A percentile compares a stretch with the other conserved stretches of the same genome.
phyloP scores from a whole-genome alignment of 2,113 vertebrate species.

The Egretta garzetta region DNA sequence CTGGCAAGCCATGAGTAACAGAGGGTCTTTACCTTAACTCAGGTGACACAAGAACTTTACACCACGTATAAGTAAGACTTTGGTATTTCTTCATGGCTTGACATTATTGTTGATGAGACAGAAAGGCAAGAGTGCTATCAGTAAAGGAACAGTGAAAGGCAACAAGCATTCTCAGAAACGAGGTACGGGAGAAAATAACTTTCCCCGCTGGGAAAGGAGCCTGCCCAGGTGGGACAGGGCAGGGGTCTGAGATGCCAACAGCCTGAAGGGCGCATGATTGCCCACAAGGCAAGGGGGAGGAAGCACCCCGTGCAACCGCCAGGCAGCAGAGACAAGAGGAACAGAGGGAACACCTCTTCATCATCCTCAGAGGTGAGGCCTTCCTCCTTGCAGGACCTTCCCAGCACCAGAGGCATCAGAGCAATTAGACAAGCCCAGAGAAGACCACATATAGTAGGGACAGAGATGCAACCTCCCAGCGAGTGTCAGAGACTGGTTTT shows the following conservation, averaged over 20 bases:
- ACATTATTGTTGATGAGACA: neutral
- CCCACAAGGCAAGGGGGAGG: neutral
- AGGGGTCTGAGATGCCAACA: neutral
- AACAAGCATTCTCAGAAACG: neutral
- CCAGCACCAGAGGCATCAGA: neutral
- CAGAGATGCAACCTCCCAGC: neutral
- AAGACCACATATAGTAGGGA: neutral
- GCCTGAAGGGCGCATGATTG: accelerated
- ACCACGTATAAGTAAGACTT: neutral
- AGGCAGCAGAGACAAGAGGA: neutral
- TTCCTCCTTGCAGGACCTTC: neutral
- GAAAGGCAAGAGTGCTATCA: accelerated
- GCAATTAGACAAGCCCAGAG: neutral
- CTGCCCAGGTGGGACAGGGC: neutral
- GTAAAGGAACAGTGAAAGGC: neutral
- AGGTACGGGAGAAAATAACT: neutral
- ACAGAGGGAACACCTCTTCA: neutral
- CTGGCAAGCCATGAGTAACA: neutral
- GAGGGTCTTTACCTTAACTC: neutral
- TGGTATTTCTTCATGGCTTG: neutral
- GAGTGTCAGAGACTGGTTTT: neutral
- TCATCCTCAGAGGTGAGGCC: neutral
- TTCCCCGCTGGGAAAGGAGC: neutral
- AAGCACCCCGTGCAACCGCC: neutral
- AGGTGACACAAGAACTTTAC: neutral